These are phyloP conservation scores for Spatulosminthurus flaviceps DNA, from an alignment of 2,888 invertebrate genomes.

Conservation along the genomic window DNA sequence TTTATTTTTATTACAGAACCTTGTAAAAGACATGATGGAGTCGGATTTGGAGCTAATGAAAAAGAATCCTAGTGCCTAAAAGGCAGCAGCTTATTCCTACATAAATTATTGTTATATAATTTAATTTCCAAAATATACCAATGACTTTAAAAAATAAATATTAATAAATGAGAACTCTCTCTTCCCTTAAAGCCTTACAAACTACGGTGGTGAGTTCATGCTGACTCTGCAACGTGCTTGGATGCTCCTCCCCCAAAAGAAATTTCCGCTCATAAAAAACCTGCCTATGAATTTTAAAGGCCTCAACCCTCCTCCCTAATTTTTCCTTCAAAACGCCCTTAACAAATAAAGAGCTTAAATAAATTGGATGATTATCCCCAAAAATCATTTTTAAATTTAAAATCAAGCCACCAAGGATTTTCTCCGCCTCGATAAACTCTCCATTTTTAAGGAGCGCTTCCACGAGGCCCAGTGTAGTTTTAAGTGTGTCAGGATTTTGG, in stretches of 20 bases:
- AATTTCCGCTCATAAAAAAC: background rate
- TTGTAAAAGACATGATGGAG: conserved; percentile 94
- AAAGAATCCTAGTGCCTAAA: conserved; percentile 85
- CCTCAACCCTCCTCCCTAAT: background rate
- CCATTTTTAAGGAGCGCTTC: background rate
- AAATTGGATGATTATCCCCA: background rate
- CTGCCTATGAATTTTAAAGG: background rate
- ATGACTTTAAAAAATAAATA: too few relatives aligned
- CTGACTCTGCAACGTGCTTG: background rate
- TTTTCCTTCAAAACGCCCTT: background rate
- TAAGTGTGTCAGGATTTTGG: background rate
- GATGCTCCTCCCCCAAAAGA: background rate
- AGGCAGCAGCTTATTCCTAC: too few relatives aligned
- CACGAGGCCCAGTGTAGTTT: background rate
- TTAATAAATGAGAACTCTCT: background rate
- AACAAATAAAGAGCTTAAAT: background rate
- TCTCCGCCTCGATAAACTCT: background rate
- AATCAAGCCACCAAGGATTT: background rate
- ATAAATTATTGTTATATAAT: too few relatives aligned
- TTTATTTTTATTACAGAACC: conserved; percentile 68
- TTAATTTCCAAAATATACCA: too few relatives aligned
- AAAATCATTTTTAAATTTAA: background rate
- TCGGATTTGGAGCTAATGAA: conserved; percentile 91
- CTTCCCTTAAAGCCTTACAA: background rate
- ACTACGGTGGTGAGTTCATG: background rate